These are phyloP conservation scores for Morelia viridis DNA, from an alignment of 2,797 vertebrate genomes.

Conservation along the genomic window DNA sequence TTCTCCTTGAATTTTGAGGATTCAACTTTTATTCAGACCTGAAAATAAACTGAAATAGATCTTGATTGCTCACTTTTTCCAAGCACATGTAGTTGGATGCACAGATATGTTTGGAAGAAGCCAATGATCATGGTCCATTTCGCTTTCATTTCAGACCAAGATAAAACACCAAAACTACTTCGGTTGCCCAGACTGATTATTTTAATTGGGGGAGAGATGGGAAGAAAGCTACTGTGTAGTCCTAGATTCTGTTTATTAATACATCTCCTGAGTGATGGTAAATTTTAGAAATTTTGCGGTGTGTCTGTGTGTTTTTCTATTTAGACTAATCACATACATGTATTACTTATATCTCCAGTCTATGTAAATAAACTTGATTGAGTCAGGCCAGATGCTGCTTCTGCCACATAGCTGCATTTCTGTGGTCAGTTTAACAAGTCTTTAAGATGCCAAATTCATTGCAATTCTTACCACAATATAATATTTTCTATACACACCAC, in stretches of 20 bases:
- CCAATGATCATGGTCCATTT: not conserved
- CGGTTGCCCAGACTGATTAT: not conserved
- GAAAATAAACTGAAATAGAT: not conserved
- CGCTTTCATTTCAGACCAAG: not conserved
- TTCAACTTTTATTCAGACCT: not conserved
- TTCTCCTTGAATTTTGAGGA: not conserved
- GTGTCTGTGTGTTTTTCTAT: not conserved
- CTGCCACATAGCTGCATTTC: not conserved
- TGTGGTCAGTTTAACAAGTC: not conserved
- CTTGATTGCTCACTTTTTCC: not conserved
- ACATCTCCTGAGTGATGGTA: not conserved
- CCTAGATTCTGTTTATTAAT: not conserved
- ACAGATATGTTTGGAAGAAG: not conserved
- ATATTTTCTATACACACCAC: not conserved
- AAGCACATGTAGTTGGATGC: not conserved
- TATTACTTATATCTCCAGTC: not conserved
- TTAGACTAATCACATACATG: not conserved
- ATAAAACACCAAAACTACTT: not conserved
- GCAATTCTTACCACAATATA: not conserved
- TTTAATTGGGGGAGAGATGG: not conserved
- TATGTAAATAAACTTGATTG: too few relatives aligned
- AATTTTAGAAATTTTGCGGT: not conserved
- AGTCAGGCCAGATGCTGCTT: not conserved
- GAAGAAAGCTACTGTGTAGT: not conserved
- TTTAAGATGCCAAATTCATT: not conserved